phyloP scores from a whole-genome alignment of 2,113 vertebrate species.

The Bungarus multicinctus region DNA sequence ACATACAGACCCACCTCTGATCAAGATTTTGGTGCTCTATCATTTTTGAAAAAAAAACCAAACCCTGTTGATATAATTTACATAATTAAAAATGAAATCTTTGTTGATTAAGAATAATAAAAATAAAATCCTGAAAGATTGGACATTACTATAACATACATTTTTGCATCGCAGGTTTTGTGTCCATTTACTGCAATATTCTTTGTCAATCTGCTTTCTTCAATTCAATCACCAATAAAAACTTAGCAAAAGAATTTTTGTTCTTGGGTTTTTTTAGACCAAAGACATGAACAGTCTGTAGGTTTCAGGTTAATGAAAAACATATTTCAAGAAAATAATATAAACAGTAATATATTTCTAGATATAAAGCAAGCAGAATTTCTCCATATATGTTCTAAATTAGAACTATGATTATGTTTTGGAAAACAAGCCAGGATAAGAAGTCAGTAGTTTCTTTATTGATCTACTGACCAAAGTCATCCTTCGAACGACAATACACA shows the following conservation, averaged over 20 bases:
- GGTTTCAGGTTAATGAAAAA: not conserved
- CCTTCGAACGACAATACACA: not conserved
- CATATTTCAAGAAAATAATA: not conserved
- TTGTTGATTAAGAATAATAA: not conserved
- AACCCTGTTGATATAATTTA: not conserved
- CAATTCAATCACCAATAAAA: not conserved
- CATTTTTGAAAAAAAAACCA: not conserved
- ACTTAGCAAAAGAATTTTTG: not conserved
- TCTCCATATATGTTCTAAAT: not conserved
- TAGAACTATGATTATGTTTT: not conserved
- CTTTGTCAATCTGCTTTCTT: not conserved
- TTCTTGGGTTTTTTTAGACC: not conserved
- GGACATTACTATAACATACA: not conserved
- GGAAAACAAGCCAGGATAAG: not conserved
- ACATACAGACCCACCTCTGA: not conserved
- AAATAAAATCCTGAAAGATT: not conserved
- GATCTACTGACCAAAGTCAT: not conserved
- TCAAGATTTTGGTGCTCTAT: not conserved
- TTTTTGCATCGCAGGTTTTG: not conserved
- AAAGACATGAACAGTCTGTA: not conserved
- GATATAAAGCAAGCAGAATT: not conserved
- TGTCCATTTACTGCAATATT: not conserved
- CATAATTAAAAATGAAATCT: not conserved
- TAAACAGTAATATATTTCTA: not conserved
- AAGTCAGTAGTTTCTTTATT: not conserved